These are phyloP conservation scores for Siderastrea siderea DNA, from an alignment of 92 coral and sea anemone genomes.

Conservation along the genomic window DNA sequence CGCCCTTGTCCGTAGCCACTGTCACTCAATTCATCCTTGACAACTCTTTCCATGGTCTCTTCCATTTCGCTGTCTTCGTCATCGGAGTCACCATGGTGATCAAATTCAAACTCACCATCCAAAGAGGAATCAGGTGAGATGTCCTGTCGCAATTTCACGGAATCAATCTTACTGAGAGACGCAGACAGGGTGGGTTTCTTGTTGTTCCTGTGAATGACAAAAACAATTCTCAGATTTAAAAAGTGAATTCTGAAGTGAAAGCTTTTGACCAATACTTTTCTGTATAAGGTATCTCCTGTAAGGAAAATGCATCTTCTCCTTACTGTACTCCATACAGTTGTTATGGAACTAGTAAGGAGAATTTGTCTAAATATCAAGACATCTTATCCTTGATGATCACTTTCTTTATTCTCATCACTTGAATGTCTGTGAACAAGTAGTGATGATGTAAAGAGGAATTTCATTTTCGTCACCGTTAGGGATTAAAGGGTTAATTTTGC, in stretches of 20 bases:
- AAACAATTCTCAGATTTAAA: neutral
- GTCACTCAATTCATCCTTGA: constrained; percentile 91
- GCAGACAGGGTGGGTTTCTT: constrained; percentile 69
- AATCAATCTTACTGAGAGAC: constrained; percentile 66
- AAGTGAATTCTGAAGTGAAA: neutral
- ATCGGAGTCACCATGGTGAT: constrained; percentile 92
- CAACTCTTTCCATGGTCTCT: constrained; percentile 89
- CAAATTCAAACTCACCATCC: constrained; percentile 98
- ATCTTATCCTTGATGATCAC: too few relatives aligned
- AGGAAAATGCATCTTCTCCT: too few relatives aligned
- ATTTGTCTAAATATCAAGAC: too few relatives aligned
- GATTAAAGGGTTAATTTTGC: neutral
- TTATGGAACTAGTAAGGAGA: too few relatives aligned
- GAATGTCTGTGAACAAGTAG: too few relatives aligned
- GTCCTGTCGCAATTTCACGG: constrained; percentile 67
- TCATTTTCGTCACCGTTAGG: too few relatives aligned
- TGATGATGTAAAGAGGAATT: too few relatives aligned
- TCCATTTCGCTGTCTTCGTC: constrained; percentile 94
- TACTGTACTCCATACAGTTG: too few relatives aligned
- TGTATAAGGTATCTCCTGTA: too few relatives aligned
- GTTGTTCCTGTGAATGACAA: constrained; percentile 17
- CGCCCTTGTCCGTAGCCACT: constrained; percentile 97
- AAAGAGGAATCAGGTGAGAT: constrained; percentile 94
- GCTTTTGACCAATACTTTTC: too few relatives aligned
- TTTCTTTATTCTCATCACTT: too few relatives aligned